Conservation (phyloP, 53 echinoderm and acorn worm species). For the Holothuria leucospilota region DNA sequence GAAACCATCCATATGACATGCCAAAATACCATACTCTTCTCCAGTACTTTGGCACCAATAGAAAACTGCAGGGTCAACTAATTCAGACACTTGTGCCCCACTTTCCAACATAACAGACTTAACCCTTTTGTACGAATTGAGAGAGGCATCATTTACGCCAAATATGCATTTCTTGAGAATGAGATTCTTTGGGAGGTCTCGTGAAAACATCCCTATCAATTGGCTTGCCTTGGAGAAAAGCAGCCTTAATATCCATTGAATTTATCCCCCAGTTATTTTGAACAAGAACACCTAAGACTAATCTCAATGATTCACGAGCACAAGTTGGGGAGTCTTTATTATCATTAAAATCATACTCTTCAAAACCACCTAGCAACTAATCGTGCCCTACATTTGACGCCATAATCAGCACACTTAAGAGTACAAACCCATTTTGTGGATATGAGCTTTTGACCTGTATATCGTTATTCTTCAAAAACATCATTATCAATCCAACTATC, state of each 20-base stretch:
- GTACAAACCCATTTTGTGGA: constrained; percentile 44
- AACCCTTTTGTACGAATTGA: constrained; percentile 36
- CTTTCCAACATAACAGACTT: too few species aligned
- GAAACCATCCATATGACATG: constrained; percentile 60
- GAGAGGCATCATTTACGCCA: constrained; percentile 52
- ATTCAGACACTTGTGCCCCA: constrained; percentile 41
- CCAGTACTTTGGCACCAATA: constrained; percentile 8
- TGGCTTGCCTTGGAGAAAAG: constrained; percentile 41
- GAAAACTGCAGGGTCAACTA: constrained; percentile 50
- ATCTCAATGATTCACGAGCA: constrained; percentile 39
- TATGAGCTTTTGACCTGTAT: constrained; percentile 42
- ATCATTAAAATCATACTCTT: constrained; percentile 40
- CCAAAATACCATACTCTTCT: constrained; percentile 40
- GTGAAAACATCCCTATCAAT: constrained; percentile 46
- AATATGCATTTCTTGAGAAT: constrained; percentile 43
- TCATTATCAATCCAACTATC: constrained; percentile 43
- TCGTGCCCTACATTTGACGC: constrained; percentile 20
- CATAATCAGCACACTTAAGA: constrained; percentile 38
- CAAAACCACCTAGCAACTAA: constrained; percentile 51
- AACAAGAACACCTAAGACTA: constrained; percentile 33
- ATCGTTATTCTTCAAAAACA: constrained; percentile 43
- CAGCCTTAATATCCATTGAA: constrained; percentile 33
- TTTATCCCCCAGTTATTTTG: constrained; percentile 37
- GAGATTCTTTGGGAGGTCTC: constrained; percentile 49
- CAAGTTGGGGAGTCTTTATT: constrained; percentile 53